Conservation (phyloP, 53 echinoderm and acorn worm species). For the Henricia sp. region DNA sequence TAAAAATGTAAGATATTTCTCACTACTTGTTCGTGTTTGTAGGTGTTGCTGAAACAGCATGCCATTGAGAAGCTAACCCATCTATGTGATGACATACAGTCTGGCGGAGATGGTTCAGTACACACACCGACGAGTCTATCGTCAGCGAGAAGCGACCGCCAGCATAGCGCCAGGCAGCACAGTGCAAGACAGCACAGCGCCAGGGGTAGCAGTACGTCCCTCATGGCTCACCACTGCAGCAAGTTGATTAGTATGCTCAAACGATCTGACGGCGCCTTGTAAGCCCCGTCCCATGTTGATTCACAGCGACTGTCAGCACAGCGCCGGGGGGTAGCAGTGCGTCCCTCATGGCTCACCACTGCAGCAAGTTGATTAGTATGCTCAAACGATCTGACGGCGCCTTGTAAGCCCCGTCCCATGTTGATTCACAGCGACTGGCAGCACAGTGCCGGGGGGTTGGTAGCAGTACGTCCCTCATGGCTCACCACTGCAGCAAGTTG, state of each 20-base stretch:
- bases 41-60: constrained; percentile 80
- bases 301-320: constrained; percentile 22
- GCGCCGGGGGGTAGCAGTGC: constrained; percentile 77
- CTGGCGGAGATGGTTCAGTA: constrained; percentile 76
- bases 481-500: too few relatives aligned
- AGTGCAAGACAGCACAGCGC: constrained; percentile 49
- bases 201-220: constrained; percentile 77
- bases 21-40: neutral
- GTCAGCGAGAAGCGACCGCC: constrained; percentile 70
- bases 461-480: too few relatives aligned
- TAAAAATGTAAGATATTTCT: neutral
- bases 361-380: constrained; percentile 73
- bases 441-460: too few relatives aligned
- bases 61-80: constrained; percentile 80
- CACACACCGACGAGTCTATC: constrained; percentile 73
- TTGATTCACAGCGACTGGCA: too few relatives aligned
- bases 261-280: constrained; percentile 56
- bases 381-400: constrained; percentile 76
- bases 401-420: too few relatives aligned
- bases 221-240: constrained; percentile 81
- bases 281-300: too few relatives aligned
- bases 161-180: constrained; percentile 16
- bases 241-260: constrained; percentile 82
- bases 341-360: constrained; percentile 78
- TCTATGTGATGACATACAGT: constrained; percentile 76